These are phyloP conservation scores for Caenorhabditis doughertyi DNA, from an alignment of 2,888 invertebrate species.

Conservation along the genomic window DNA sequence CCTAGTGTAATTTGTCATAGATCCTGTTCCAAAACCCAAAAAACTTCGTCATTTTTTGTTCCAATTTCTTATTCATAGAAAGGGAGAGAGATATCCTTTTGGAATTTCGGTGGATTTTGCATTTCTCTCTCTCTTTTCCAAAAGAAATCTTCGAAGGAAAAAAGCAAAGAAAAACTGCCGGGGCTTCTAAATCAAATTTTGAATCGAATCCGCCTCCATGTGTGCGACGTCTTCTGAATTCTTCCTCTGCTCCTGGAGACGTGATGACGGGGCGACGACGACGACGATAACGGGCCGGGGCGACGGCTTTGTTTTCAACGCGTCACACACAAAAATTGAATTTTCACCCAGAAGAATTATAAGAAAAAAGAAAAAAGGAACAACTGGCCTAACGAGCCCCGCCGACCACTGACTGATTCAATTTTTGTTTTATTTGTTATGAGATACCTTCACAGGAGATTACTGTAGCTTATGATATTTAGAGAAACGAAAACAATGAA, in stretches of 20 bases:
- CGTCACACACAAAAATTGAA: background rate
- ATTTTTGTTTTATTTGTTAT: background rate
- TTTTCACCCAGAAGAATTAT: background rate
- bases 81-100: background rate
- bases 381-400: background rate
- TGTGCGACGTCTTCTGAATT: background rate
- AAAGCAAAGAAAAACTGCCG: background rate
- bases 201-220: background rate
- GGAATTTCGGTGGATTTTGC: background rate
- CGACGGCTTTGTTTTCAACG: background rate
- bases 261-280: background rate
- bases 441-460: background rate
- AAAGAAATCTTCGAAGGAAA: background rate
- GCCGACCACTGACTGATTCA: background rate
- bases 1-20: conserved; percentile 24
- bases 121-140: background rate
- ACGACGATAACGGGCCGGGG: background rate
- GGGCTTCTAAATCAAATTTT: background rate
- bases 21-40: conserved; percentile 16
- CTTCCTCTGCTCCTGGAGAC: background rate
- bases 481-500: background rate
- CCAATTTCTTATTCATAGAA: background rate
- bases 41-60: background rate
- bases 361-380: background rate
- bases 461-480: background rate